Conservation (phyloP, 2,797 vertebrate species). For the Clamator glandarius region DNA sequence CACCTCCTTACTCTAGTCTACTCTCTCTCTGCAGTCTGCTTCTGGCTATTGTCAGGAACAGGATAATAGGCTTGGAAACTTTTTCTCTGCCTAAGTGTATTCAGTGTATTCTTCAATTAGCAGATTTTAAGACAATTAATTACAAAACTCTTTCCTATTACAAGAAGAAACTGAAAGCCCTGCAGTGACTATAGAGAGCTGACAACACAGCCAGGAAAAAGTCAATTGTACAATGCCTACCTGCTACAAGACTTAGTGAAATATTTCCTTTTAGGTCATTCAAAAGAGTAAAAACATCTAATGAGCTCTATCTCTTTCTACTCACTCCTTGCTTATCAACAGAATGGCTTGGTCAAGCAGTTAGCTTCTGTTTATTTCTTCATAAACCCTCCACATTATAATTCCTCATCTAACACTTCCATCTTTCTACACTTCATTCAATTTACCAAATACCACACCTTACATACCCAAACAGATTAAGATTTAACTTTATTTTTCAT, state of each 20-base stretch:
- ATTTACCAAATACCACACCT: not conserved
- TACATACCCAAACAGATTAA: not conserved
- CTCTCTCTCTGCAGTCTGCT: not conserved
- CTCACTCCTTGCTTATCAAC: not conserved
- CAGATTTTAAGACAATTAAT: not conserved
- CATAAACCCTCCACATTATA: not conserved
- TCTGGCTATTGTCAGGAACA: not conserved
- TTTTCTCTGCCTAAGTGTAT: not conserved
- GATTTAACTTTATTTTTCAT: not conserved
- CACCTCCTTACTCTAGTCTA: not conserved
- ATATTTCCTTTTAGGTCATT: not conserved
- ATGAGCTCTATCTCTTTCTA: not conserved
- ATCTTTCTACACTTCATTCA: not conserved
- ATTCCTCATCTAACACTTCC: not conserved
- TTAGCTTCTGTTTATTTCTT: not conserved
- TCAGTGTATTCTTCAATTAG: not conserved
- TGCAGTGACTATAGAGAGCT: not conserved
- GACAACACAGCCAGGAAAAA: not conserved
- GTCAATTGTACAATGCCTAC: not conserved
- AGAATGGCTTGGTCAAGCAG: not conserved
- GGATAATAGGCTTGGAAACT: not conserved
- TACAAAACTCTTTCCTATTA: not conserved
- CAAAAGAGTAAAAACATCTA: not conserved
- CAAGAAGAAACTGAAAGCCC: not conserved
- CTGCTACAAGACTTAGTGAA: not conserved